Conservation (phyloP, 2,797 vertebrate species). For the Geotrypetes seraphini region DNA sequence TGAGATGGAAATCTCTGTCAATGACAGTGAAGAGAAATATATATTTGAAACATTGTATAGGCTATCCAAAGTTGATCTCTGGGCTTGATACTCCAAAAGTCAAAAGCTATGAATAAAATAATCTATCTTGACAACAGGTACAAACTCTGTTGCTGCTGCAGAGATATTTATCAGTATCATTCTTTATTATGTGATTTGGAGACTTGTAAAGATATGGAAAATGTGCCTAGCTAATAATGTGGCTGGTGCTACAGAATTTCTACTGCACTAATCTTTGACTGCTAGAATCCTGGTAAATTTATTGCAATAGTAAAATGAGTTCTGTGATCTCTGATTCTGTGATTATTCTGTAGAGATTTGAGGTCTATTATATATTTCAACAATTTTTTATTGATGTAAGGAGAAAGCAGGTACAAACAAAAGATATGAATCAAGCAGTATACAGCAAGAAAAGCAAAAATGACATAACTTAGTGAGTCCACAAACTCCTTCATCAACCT, state of each 20-base stretch:
- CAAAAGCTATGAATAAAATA: constrained; percentile 4
- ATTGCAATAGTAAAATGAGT: too few relatives aligned
- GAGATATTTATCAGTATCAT: background rate
- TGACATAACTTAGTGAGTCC: too few relatives aligned
- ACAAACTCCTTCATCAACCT: too few relatives aligned
- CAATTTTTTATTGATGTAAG: too few relatives aligned
- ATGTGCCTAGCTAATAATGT: constrained; percentile 12
- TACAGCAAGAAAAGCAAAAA: too few relatives aligned
- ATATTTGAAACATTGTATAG: constrained; percentile 10
- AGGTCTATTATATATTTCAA: too few relatives aligned
- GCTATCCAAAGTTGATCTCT: constrained; percentile 10
- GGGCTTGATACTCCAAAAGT: constrained; percentile 2
- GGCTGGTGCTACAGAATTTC: constrained; percentile 2
- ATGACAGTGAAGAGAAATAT: constrained; percentile 18
- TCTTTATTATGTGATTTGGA: background rate
- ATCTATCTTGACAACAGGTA: background rate
- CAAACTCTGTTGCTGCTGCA: background rate
- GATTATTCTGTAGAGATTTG: too few relatives aligned
- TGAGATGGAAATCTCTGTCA: constrained; percentile 21
- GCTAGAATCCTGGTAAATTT: constrained; percentile 3
- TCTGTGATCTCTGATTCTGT: too few relatives aligned
- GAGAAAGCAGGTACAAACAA: too few relatives aligned
- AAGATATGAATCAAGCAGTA: too few relatives aligned
- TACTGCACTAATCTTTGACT: constrained; percentile 16
- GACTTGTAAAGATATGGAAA: background rate